Percentiles rank a stretch among this genome's conserved stretches.
Conservation (phyloP, 2,888 invertebrate species). For the Conops quadrifasciatus region DNA sequence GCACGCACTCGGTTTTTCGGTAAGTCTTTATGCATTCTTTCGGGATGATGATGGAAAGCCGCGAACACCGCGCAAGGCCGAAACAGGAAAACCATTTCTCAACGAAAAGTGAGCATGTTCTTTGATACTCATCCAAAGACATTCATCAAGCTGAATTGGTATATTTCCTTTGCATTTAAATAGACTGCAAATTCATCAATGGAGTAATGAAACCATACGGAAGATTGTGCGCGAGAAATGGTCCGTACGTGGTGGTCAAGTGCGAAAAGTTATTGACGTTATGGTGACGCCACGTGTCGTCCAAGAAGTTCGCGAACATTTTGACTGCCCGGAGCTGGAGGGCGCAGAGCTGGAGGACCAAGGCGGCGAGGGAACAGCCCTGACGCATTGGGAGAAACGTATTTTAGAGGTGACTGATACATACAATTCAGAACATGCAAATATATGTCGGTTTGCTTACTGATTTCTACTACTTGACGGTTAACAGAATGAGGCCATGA, state of each 20-base stretch:
- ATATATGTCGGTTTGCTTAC: neutral
- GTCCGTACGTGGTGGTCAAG: constrained; percentile 80
- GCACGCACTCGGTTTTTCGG: constrained; percentile 97
- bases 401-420: constrained; percentile 85
- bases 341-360: constrained; percentile 99
- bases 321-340: constrained; percentile 85
- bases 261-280: constrained; percentile 81
- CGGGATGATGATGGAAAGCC: constrained; percentile 91
- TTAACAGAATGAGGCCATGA: constrained; percentile 96
- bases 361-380: constrained; percentile 94
- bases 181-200: constrained; percentile 90
- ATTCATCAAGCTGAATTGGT: constrained; percentile 13
- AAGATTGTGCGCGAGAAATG: constrained; percentile 77
- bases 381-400: constrained; percentile 99
- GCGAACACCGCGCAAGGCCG: constrained; percentile 78
- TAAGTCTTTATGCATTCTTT: constrained; percentile 92
- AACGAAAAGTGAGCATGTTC: constrained; percentile 79
- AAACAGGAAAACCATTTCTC: constrained; percentile 87
- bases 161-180: constrained; percentile 18
- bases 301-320: constrained; percentile 85
- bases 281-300: constrained; percentile 92
- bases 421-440: too few relatives aligned
- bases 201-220: constrained; percentile 89
- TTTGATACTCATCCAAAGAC: neutral
- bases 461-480: constrained; percentile 15